Base-by-base conservation (phyloP, 2,888 invertebrate species). In the Xestia sexstrigata region DNA sequence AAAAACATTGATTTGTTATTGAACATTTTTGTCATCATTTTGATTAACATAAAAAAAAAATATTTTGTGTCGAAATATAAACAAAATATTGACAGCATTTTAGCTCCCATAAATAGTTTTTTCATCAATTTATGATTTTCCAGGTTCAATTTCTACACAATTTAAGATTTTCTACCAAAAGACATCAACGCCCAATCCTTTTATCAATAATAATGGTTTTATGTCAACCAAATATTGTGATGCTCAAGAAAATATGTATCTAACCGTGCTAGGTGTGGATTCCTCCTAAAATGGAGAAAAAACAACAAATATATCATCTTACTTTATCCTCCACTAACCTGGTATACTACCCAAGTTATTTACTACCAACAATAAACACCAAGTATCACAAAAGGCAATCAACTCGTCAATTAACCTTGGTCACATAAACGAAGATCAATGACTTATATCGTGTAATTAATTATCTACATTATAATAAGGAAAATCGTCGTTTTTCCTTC, bases 401-500 rank as follows among this genome's bases (percentile, higher is more conserved):
- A 70, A 70, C 69, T 60, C 47, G 11, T 47, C n/a, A 35, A 73
- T 62, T n/a, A 66, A 26, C 80, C 84, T 82, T 72, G 60, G 23
- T 47, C 45, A 42, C 35, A 5, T 52, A 60, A 63, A 42, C 42
- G n/a, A 47, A 70, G 81, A 81, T 83, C 83, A 70, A 35, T 78
- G 81, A 83, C 83, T 63, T 76, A 20, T 62, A n/a, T 1, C 1
- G 45, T 9, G 30, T 70, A 78, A 74, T 52, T 72, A 83, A 83
- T 78, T 45, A 42, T 58, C 17, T 45, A 23, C 58, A 47, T 30
- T 15, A 66, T 49, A 65, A 45, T 35, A 60, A 83, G 82, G 82
- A 83, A 84, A 83, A 76, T 65, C 55, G 13, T 58, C 17, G 52
- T 15, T 76, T 81, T 84, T 81, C 84, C 84, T 65, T 39, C 20